Conservation (phyloP, 2,888 invertebrate genomes). For the Polydrusus pterygomalis region DNA sequence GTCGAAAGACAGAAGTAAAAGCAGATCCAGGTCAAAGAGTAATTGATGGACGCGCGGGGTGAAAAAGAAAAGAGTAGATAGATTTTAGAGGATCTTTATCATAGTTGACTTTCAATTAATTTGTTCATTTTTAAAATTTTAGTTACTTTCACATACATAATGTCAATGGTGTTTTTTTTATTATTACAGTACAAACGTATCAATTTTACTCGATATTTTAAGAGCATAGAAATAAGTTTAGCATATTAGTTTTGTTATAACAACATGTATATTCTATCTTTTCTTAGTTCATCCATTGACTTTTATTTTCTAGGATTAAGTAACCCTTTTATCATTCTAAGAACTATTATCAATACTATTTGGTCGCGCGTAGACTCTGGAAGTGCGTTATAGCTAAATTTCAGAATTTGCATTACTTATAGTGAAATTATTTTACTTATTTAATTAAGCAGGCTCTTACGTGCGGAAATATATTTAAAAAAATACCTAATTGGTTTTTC, state of each 20-base stretch:
- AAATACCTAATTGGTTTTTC: no score
- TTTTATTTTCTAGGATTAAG: slow-evolving; percentile 11
- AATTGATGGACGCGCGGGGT: slow-evolving; percentile 34
- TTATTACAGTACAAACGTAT: slow-evolving; percentile 15
- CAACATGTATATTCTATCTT: neutral
- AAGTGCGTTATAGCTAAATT: no score
- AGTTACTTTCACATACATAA: slow-evolving; percentile 5
- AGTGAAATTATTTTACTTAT: no score
- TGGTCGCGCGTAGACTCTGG: no score
- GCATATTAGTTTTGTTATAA: slow-evolving; percentile 4
- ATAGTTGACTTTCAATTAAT: slow-evolving; percentile 21
- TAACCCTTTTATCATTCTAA: neutral
- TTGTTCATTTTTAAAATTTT: slow-evolving; percentile 2
- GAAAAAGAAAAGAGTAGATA: slow-evolving; percentile 13
- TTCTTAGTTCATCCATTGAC: neutral
- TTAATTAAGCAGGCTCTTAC: no score
- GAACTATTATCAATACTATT: no score
- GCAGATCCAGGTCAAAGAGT: slow-evolving; percentile 65
- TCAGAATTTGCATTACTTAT: no score
- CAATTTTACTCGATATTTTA: slow-evolving; percentile 14
- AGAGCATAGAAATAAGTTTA: neutral
- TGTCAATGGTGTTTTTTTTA: slow-evolving; percentile 4
- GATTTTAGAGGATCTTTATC: slow-evolving; percentile 22
- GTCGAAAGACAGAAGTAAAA: slow-evolving; percentile 66
- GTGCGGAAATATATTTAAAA: no score